These are phyloP conservation scores for Graptemys geographica DNA, from an alignment of 2,797 vertebrate species.

Conservation along the genomic window DNA sequence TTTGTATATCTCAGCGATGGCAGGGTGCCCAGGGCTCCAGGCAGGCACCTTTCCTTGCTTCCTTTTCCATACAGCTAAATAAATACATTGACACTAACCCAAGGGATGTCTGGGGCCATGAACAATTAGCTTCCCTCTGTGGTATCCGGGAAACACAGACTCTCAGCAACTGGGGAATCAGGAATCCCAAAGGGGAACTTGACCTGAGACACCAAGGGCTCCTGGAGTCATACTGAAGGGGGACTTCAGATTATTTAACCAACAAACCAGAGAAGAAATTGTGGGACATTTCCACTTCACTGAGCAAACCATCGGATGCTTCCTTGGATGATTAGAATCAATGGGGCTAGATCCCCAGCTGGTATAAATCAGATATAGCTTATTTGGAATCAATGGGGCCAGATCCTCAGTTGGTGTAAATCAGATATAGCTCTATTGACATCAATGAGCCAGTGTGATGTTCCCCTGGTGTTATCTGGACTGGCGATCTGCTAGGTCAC, in stretches of 20 bases:
- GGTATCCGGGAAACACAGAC: neutral
- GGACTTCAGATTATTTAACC: neutral
- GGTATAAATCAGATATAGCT: too few relatives aligned
- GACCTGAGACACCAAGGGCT: neutral
- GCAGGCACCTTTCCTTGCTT: neutral
- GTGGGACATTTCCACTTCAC: neutral
- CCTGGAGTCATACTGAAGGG: neutral
- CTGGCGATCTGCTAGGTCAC: too few relatives aligned
- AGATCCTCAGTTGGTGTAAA: neutral
- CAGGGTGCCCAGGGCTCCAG: neutral
- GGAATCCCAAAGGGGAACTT: neutral
- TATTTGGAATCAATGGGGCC: neutral
- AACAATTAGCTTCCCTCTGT: neutral
- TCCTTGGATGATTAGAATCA: neutral
- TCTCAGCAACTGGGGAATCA: neutral
- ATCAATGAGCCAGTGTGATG: neutral
- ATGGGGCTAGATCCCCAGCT: neutral
- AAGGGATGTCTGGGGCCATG: neutral
- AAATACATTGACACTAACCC: neutral
- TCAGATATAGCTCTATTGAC: too few relatives aligned
- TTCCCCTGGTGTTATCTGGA: too few relatives aligned
- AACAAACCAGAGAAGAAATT: neutral
- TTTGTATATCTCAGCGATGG: neutral
- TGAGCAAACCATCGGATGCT: neutral
- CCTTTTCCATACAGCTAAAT: neutral